phyloP scores from a whole-genome alignment of 2,888 invertebrate species.

The Agrochola macilenta region DNA sequence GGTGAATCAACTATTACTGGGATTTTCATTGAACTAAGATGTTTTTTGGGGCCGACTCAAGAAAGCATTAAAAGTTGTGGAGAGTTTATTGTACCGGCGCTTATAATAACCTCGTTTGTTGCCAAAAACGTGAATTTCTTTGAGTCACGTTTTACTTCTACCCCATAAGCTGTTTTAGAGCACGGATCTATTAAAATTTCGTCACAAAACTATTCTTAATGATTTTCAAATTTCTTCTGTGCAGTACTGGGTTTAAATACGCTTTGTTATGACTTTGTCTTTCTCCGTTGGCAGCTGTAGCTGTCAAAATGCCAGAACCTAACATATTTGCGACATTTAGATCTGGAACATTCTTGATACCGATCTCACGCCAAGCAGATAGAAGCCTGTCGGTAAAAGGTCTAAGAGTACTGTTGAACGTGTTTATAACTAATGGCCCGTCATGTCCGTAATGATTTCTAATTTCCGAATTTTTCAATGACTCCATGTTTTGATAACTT shows the following conservation, averaged over 20 bases:
- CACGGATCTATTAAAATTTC: slow-evolving; percentile 45
- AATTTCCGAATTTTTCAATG: slow-evolving; percentile 66
- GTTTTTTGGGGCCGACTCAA: slow-evolving; percentile 86
- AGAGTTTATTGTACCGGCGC: slow-evolving; percentile 86
- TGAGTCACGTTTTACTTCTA: slow-evolving; percentile 77
- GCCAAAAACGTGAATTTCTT: slow-evolving; percentile 70
- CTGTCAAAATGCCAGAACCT: slow-evolving; percentile 87
- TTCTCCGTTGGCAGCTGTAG: slow-evolving; percentile 84
- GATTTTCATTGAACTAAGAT: slow-evolving; percentile 82
- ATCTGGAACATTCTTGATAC: slow-evolving; percentile 80
- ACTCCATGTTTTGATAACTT: slow-evolving; percentile 76
- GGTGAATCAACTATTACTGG: slow-evolving; percentile 80
- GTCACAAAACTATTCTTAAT: slow-evolving; percentile 71
- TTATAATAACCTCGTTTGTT: slow-evolving; percentile 85
- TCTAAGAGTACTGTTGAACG: slow-evolving; percentile 83
- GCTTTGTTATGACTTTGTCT: slow-evolving; percentile 91
- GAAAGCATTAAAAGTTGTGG: slow-evolving; percentile 88
- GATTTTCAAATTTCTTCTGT: slow-evolving; percentile 73
- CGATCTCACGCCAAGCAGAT: slow-evolving; percentile 74
- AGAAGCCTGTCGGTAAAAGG: slow-evolving; percentile 74
- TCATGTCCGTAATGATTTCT: slow-evolving; percentile 78
- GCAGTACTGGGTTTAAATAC: slow-evolving; percentile 78
- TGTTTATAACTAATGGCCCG: slow-evolving; percentile 86
- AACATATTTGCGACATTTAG: slow-evolving; percentile 82
- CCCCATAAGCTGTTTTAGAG: slow-evolving; percentile 64